Base-by-base conservation (phyloP, 2,113 vertebrate genomes). In the Catharus fuscescens region DNA sequence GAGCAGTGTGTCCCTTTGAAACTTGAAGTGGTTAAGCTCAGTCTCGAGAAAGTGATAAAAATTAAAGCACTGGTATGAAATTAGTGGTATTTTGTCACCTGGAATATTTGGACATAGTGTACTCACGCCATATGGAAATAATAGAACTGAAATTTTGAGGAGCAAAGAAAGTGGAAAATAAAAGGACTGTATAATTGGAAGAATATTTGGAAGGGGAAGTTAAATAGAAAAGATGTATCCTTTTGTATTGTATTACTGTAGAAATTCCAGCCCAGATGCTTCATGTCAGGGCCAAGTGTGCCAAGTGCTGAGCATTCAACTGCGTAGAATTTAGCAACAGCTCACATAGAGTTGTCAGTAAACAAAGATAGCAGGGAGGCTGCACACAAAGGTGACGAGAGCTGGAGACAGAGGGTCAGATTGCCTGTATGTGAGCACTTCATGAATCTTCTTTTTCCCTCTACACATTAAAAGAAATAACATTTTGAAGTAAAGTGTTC, bases 181-280 rank as follows among this genome's bases (percentile, higher is more conserved):
- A 86, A 90, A 88, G 57, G 40, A 53, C 60, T 88, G 0, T 78
- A 67, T 96, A 71, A 94, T 17, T 73, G 65, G 72, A 83, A 90
- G 86, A 96, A 42, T 73, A 92, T 90, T 92, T 88, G 84, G 56
- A 42, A 50, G 70, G 92, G 47, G 34, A 77, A 28, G 60, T 60
- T 67, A 83, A 80, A 61, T 90, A 95, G 79, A 95, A 88, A 88
- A 64, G 85, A 74, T 77, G 80, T 86, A 86, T 91, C 64, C 2
- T 92, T 93, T 56, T 77, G 28, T 90, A 29, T 82, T 90, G 78
- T 78, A 48, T 83, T 93, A 18, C 56, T 90, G 93, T 66, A 80
- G 88, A 71, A 92, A 78, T 78, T 86, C 64, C 71, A 83, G 66
- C 52, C 85, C 92, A 92, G 82, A 80, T 95, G 95, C 81, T 90